These are phyloP conservation scores for Rhinogobius similis DNA, from an alignment of 2,113 vertebrate species.

Conservation along the genomic window DNA sequence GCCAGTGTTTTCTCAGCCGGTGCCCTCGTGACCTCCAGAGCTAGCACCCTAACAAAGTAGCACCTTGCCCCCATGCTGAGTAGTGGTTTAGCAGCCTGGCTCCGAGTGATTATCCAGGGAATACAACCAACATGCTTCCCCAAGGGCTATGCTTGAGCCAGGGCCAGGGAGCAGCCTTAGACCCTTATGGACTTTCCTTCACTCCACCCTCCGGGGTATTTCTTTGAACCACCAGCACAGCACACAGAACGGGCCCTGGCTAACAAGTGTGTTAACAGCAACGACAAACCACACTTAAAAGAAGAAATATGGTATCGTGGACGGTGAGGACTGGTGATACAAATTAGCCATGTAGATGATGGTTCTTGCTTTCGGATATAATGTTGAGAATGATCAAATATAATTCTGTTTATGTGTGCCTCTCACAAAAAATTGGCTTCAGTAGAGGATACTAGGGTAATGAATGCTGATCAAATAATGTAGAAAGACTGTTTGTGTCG, in stretches of 20 bases:
- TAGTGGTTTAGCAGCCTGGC: slow-evolving; percentile 46
- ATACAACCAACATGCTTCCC: slow-evolving; percentile 58
- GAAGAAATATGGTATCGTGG: not conserved
- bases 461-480: too few relatives aligned
- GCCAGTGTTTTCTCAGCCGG: slow-evolving; percentile 38
- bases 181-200: slow-evolving; percentile 25
- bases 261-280: slow-evolving; percentile 40
- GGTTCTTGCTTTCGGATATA: not conserved
- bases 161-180: slow-evolving; percentile 25
- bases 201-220: slow-evolving; percentile 32
- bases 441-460: too few relatives aligned
- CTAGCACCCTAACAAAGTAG: slow-evolving; percentile 39
- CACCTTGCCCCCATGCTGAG: slow-evolving; percentile 20
- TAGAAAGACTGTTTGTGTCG: too few relatives aligned
- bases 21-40: slow-evolving; percentile 47
- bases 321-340: not conserved
- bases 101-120: slow-evolving; percentile 65
- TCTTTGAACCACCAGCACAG: slow-evolving; percentile 42
- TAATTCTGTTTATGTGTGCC: not conserved
- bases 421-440: not conserved
- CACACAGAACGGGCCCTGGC: slow-evolving; percentile 26
- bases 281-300: slow-evolving; percentile 3
- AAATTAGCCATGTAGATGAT: not conserved
- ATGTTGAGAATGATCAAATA: not conserved
- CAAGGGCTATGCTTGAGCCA: slow-evolving; percentile 39